Evolutionary conservation across 2,113 vertebrate genomes (phyloP), one percentile per base, ranked within the genome.

Genomic region (Oncorhynchus tshawytscha): DNA sequence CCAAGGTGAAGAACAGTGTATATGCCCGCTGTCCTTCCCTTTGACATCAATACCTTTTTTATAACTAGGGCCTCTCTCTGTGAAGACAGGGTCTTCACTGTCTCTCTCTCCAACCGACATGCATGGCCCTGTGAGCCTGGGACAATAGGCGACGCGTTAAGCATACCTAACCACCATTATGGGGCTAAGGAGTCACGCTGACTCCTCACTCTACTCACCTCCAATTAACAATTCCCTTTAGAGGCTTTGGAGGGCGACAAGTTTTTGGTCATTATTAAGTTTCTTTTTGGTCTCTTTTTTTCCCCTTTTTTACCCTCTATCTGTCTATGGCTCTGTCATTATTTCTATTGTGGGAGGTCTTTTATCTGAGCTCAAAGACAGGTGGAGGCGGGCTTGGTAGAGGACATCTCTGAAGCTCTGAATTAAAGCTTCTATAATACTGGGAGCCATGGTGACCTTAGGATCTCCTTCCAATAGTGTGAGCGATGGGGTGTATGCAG

Each of bases 281-380:
- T 72, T 49, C 51, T 71, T 48, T 7, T 9, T 9, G 7, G 7
- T 39, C 39, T 66, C 4, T 68, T 75, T 62, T 60, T 69, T n/a
- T 31, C 2, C 25, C 31, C n/a, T 4, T 54, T 18, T 7, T 25
- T 16, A 20, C 12, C 31, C 51, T 72, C 22, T 64, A 25, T 71
- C 67, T 57, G 49, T 34, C 70, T 75, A 2, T 73, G 39, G 49
- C 59, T 69, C 60, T 49, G 69, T 85, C 70, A 83, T 24, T 45
- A 45, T 64, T 45, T 64, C 18, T 71, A 12, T 70, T 45, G 39
- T 82, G 82, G 73, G 88, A 82, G 84, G 84, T 86, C 88, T 91
- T 91, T 91, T 88, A 90, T 90, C 88, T 86, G 15, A 3, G 29
- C 78, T 83, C 84, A 90, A 88, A 92, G 88, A 86, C 88, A 88